Evolutionary conservation across 2,113 vertebrate species (phyloP).

Genomic region (Onychorhynchus coronatus): DNA sequence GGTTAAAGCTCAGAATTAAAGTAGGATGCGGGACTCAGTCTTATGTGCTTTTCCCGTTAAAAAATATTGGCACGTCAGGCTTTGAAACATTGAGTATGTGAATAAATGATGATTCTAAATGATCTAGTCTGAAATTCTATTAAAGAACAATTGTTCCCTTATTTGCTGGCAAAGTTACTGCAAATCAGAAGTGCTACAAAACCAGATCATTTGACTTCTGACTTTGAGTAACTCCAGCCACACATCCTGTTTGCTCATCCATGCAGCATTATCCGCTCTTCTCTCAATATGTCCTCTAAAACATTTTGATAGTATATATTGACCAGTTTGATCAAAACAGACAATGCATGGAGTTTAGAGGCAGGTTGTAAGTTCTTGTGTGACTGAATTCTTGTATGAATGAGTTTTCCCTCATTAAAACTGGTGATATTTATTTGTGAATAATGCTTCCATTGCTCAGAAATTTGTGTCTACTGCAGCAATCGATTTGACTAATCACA

Average conservation of each 20-base stretch:
- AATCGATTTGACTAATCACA: background rate
- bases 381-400: background rate
- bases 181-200: background rate
- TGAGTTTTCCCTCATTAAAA: background rate
- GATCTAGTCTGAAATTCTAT: background rate
- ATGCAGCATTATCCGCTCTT: background rate
- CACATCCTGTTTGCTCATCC: background rate
- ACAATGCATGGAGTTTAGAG: background rate
- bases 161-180: background rate
- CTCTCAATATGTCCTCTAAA: background rate
- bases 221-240: background rate
- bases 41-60: background rate
- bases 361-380: background rate
- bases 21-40: background rate
- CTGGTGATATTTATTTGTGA: background rate
- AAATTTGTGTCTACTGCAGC: background rate
- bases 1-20: background rate
- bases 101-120: constrained; percentile 7
- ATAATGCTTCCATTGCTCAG: background rate
- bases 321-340: background rate
- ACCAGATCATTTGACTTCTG: background rate
- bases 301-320: background rate
- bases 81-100: background rate
- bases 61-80: background rate
- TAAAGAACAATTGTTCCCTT: background rate